Base-by-base conservation (phyloP, 2,888 invertebrate species). In the Galeopsomyia nigrocyanea region DNA sequence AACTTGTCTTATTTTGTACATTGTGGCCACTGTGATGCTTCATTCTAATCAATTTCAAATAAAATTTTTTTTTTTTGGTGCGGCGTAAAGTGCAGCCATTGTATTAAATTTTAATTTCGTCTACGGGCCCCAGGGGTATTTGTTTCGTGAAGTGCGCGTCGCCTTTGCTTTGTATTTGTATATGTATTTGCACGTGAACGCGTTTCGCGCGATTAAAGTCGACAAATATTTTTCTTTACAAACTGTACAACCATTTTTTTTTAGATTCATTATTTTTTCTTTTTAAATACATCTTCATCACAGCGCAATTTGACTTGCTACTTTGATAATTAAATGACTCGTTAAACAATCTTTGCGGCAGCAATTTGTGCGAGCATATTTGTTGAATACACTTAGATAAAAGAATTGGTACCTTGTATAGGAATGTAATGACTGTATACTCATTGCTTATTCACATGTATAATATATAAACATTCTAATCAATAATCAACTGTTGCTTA, bases 321-420 rank as follows among this genome's bases (percentile, higher is more conserved):
- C 47, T 71, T 49, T 19, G 51, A 68, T 68, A 55, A 66, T 55
- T 50, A 39, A 58, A 68, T 66, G 66, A 53, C 70, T 70, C 61
- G 26, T 61, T 71, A 65, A 71, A 71, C 71, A 75, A 75, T 71
- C 75, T 75, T 74, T 68, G 65, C 62, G 66, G 61, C 57, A 74
- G 58, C 64, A 39, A 39, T 68, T 70, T 66, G 68, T 66, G 71
- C 75, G 66, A 71, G 47, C 62, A 66, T 26, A 26, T 64, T 73
- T 22, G 55, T 60, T 62, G 22, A 67, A 69, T 70, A 64, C 70
- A 67, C 75, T 72, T 69, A 68, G 22, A 70, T 70, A 61, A 64
- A 71, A 66, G 16, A 61, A 13, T 51, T 47, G 71, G 75, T 75
- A 70, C 72, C 67, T 70, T 14, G 63, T 61, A 73, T 73, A 75